A percentile compares a stretch with the other conserved stretches of the same genome.
Conservation (phyloP, 2,797 vertebrate species). For the Potorous gilbertii region DNA sequence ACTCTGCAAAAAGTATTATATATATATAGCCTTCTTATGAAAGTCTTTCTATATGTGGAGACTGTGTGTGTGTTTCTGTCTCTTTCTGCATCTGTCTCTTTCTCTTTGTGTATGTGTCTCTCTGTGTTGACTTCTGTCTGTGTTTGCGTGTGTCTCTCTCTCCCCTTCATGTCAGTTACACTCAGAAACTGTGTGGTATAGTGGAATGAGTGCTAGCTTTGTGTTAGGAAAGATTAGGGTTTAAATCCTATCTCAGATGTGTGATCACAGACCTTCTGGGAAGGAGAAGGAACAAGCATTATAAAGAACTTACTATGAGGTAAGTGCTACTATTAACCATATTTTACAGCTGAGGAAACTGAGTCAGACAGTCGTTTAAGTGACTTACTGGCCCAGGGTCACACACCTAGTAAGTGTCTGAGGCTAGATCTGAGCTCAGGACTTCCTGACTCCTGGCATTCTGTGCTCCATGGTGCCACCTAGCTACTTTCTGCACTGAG, state of each 20-base stretch:
- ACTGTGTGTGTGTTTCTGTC: not conserved
- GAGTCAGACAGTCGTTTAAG: not conserved
- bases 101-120: too few relatives aligned
- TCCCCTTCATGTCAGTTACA: too few relatives aligned
- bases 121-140: not conserved
- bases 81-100: not conserved
- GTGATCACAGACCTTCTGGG: not conserved
- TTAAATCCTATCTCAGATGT: not conserved
- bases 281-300: not conserved
- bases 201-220: too few relatives aligned
- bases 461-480: not conserved
- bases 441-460: not conserved
- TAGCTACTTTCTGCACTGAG: not conserved
- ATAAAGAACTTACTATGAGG: not conserved
- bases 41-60: not conserved
- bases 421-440: not conserved
- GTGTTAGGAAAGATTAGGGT: not conserved
- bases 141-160: too few relatives aligned
- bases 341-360: not conserved
- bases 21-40: not conserved
- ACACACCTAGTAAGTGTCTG: not conserved
- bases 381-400: not conserved
- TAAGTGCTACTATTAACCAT: not conserved
- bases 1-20: not conserved
- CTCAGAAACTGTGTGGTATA: too few relatives aligned